Base-by-base conservation (phyloP, 2,888 invertebrate species). In the Oeneis ivallda region DNA sequence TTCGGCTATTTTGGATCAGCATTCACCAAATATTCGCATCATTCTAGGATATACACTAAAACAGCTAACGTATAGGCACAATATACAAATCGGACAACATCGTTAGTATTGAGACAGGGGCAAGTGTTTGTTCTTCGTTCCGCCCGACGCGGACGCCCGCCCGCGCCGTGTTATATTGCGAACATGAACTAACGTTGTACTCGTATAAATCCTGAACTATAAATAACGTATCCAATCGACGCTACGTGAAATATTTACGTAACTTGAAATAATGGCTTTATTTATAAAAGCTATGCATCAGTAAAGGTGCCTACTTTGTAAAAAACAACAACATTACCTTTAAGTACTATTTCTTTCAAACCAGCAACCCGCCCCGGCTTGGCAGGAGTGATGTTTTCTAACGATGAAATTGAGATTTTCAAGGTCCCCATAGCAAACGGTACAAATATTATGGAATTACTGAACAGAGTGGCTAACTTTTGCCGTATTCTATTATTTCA, bases 11-110 rank as follows among this genome's bases (percentile, higher is more conserved):
- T n/a, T n/a, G n/a, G n/a, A n/a, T n/a, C n/a, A n/a, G n/a, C n/a
- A n/a, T n/a, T n/a, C n/a, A n/a, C n/a, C n/a, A n/a, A n/a, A n/a
- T n/a, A n/a, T n/a, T n/a, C n/a, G n/a, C n/a, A n/a, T n/a, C n/a
- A n/a, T n/a, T n/a, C n/a, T 26, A 26, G 26, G 26, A 5, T 37
- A 9, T 34, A 37, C 5, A 32, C 52, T 26, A 19, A 32, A 52
- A 34, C 1, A 54, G 19, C 37, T 32, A 45, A 13, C n/a, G 19
- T 56, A 26, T 54, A 39, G 57, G 39, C 17, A 54, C 54, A 43
- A 34, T 62, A 47, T 59, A 64, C 49, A 66, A 64, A 59, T 59
- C 66, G 54, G 59, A 62, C 66, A 68, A 66, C 66, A 68, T 69
- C 62, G 64, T 69, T 66, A 66, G 52, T 66, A 64, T 64, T 41